These are phyloP conservation scores for Lipophrys pholis DNA, from an alignment of 2,113 vertebrate genomes.

Conservation along the genomic window DNA sequence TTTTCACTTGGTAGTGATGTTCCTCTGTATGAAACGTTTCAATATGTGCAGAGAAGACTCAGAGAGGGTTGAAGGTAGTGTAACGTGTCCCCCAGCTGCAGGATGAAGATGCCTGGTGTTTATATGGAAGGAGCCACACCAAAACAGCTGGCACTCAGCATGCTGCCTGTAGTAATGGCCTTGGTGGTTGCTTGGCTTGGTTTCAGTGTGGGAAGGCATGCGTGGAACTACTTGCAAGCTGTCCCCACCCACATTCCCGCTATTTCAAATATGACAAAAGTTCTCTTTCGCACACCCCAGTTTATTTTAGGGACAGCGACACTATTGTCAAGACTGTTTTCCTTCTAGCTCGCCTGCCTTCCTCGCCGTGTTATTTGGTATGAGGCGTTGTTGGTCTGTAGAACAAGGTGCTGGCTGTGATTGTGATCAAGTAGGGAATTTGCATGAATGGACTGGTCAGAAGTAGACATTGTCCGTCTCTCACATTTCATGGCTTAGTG, in stretches of 20 bases:
- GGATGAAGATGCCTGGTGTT: conserved; percentile 20
- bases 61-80: too few relatives aligned
- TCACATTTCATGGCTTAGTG: conserved; percentile 27
- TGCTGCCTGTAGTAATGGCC: conserved; percentile 46
- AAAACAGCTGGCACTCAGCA: conserved; percentile 46
- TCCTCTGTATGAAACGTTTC: not conserved
- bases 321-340: conserved; percentile 28
- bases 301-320: conserved; percentile 55
- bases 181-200: conserved; percentile 33
- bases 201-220: conserved; percentile 58
- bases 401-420: conserved; percentile 23
- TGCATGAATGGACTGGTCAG: conserved; percentile 31
- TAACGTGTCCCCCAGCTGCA: not conserved
- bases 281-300: conserved; percentile 18
- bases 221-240: conserved; percentile 61
- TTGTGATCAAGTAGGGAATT: conserved; percentile 17
- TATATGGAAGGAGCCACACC: conserved; percentile 1
- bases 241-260: conserved; percentile 58
- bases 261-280: conserved; percentile 60
- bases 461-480: conserved; percentile 20
- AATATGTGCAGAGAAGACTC: too few relatives aligned
- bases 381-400: conserved; percentile 39
- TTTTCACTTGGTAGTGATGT: not conserved
- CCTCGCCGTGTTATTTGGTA: conserved; percentile 31
- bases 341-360: not conserved